Conservation (phyloP, 2,888 invertebrate species). For the Apamea sordens region DNA sequence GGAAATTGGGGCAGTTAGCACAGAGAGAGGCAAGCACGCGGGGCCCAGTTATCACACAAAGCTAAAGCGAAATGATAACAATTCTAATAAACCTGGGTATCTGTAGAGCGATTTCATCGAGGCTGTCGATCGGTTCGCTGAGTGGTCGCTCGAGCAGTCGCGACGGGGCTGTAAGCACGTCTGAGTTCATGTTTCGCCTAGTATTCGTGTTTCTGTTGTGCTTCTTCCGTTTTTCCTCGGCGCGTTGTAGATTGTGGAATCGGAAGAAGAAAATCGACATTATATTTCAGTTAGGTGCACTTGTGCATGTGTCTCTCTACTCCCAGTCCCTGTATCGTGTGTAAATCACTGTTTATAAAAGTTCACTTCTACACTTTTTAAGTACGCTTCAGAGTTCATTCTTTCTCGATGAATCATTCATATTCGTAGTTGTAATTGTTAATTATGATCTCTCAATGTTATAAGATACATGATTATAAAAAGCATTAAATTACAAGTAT, state of each 20-base stretch:
- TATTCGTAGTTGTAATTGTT: neutral
- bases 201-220: conserved; percentile 72
- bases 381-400: neutral
- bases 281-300: conserved; percentile 83
- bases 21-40: conserved; percentile 54
- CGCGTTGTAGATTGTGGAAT: conserved; percentile 96
- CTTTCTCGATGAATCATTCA: neutral
- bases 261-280: conserved; percentile 99
- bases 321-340: conserved; percentile 13
- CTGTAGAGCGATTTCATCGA: conserved; percentile 97
- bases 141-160: conserved; percentile 96
- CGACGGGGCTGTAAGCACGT: conserved; percentile 93
- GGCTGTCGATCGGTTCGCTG: conserved; percentile 95
- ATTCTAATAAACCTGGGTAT: conserved; percentile 94
- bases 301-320: conserved; percentile 44
- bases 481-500: neutral
- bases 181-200: conserved; percentile 83
- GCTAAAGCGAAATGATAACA: conserved; percentile 70
- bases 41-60: conserved; percentile 56
- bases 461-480: neutral
- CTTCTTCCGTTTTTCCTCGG: conserved; percentile 91
- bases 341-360: conserved; percentile 44
- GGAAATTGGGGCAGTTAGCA: conserved; percentile 31
- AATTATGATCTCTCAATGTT: neutral
- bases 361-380: conserved; percentile 58